Conservation (phyloP, 1,140 invertebrate genomes). For the Ylistrum balloti region DNA sequence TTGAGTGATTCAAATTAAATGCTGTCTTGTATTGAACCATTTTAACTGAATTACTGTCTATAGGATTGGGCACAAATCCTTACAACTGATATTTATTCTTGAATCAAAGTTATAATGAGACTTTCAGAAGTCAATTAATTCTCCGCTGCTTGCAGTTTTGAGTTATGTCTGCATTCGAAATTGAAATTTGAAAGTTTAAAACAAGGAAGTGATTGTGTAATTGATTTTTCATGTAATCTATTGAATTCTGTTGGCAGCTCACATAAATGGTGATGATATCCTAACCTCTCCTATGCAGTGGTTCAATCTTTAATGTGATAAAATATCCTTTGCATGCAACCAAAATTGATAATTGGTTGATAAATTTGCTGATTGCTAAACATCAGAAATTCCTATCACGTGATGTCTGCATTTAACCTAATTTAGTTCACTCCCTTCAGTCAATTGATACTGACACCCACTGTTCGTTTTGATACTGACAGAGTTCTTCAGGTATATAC, state of each 20-base stretch:
- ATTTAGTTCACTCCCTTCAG: conserved; percentile 19
- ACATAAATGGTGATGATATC: not conserved
- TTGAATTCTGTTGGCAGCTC: not conserved
- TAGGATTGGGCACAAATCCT: too few relatives aligned
- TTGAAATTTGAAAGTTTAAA: too few relatives aligned
- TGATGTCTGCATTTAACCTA: conserved; percentile 8
- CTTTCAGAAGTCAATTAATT: too few relatives aligned
- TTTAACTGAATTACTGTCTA: too few relatives aligned
- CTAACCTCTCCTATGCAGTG: not conserved
- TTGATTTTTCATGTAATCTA: not conserved
- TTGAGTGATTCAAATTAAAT: too few relatives aligned
- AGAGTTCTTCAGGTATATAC: not conserved
- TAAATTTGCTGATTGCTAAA: not conserved
- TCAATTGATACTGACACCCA: not conserved
- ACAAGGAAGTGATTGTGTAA: too few relatives aligned
- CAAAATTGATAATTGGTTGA: conserved; percentile 35
- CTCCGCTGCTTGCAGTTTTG: too few relatives aligned
- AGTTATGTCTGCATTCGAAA: too few relatives aligned
- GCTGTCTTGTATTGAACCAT: too few relatives aligned
- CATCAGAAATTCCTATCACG: conserved; percentile 38
- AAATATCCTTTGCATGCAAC: conserved; percentile 27
- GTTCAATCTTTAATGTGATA: not conserved
- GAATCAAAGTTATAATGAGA: too few relatives aligned
- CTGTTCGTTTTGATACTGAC: not conserved
- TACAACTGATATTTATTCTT: too few relatives aligned